Conservation (phyloP, 64 coral and sea anemone species). For the Montipora cactus region DNA sequence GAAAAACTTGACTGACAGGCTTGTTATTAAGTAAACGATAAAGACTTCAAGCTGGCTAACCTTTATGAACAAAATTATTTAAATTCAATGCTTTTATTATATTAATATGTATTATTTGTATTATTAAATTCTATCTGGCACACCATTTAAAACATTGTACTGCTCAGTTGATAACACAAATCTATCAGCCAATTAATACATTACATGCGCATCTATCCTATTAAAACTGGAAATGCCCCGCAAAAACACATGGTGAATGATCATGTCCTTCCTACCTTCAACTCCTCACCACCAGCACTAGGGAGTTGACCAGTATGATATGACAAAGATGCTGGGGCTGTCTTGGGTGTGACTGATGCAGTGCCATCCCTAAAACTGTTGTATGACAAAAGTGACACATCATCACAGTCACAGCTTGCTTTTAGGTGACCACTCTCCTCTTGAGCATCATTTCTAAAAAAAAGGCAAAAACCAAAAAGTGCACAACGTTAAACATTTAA, state of each 20-base stretch:
- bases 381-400: conserved; percentile 80
- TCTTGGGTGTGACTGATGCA: conserved; percentile 5
- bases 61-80: too few relatives aligned
- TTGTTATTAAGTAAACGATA: too few relatives aligned
- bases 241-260: neutral
- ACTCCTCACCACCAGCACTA: neutral
- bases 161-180: too few relatives aligned
- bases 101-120: too few relatives aligned
- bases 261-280: neutral
- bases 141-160: too few relatives aligned
- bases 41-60: too few relatives aligned
- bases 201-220: neutral
- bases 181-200: too few relatives aligned
- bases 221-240: neutral
- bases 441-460: neutral
- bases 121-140: too few relatives aligned
- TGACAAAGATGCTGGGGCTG: neutral
- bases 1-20: too few relatives aligned
- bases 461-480: neutral
- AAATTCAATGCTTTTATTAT: too few relatives aligned
- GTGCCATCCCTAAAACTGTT: conserved; percentile 71
- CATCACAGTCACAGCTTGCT: conserved; percentile 36
- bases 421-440: neutral
- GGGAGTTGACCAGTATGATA: conserved; percentile 2
- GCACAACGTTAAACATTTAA: too few relatives aligned